Evolutionary conservation across 2,888 invertebrate species (phyloP), one percentile per base, ranked within the genome.

Genomic region (Thyatira batis): DNA sequence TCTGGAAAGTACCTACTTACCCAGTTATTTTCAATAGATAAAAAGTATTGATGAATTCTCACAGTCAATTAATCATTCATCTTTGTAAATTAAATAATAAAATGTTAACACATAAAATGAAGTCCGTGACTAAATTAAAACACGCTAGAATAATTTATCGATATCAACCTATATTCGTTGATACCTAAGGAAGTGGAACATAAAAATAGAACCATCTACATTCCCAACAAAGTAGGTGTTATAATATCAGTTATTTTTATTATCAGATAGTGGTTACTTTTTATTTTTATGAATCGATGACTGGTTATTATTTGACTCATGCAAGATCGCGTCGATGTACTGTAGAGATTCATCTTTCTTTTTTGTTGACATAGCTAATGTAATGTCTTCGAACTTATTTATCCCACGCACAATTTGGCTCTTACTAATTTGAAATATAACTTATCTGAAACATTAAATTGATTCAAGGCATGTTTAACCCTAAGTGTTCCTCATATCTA

Each of bases 321-420:
- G 65, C 69, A 61, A 73, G 71, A 78, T 79, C 69, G 70, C 66
- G 63, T 65, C 61, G 51, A 50, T 67, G 49, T 57, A 52, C 55
- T 56, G 53, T 56, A 53, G 63, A 69, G 59, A 63, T 63, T 70
- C 70, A 67, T 69, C 66, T 73, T 70, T 74, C 61, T 76, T 80
- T 80, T 82, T 82, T 83, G 69, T 75, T 72, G 68, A 65, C 69
- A 72, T 77, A 71, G 61, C 70, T 78, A 80, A 82, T 80, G 77
- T 74, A 69, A 79, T 76, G 73, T 66, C 68, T 71, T 67, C 67
- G 72, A 72, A 72, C 77, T 61, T 57, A 23, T 23, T 76, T 80
- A 73, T 77, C 79, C 77, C 77, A 79, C 76, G 69, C 71, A 51
- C 55, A 60, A 56, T 52, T 58, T 58, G 51, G 4, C 13, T 54